These are phyloP conservation scores for Chiloscyllium punctatum DNA, from an alignment of 2,797 vertebrate species.

Conservation along the genomic window DNA sequence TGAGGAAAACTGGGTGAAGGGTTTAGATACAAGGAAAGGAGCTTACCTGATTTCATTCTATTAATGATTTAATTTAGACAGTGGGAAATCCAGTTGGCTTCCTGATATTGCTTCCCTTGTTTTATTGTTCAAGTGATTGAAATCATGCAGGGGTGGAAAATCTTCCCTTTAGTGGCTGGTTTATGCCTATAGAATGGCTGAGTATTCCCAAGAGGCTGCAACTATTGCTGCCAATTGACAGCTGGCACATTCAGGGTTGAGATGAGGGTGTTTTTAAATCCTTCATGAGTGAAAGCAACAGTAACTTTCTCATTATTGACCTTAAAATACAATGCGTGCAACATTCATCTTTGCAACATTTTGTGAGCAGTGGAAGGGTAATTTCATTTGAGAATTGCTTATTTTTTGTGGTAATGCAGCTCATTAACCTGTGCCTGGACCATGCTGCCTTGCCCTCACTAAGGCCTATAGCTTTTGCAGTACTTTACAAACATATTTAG, in stretches of 20 bases:
- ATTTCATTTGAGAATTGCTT: not conserved
- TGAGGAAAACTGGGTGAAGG: not conserved
- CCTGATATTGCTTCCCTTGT: not conserved
- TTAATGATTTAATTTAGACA: not conserved
- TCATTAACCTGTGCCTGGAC: not conserved
- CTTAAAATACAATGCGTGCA: not conserved
- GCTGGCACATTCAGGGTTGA: not conserved
- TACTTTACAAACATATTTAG: too few relatives aligned
- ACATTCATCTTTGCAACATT: not conserved
- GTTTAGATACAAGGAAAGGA: not conserved
- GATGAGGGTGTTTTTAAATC: not conserved
- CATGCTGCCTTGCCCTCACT: not conserved
- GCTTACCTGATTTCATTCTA: not conserved
- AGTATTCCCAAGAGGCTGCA: not conserved
- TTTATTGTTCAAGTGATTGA: not conserved
- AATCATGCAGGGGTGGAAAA: not conserved
- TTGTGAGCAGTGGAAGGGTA: not conserved
- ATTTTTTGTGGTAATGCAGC: not conserved
- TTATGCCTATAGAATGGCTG: not conserved
- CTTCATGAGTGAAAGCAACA: not conserved
- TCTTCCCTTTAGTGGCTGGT: not conserved
- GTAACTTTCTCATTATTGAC: not conserved
- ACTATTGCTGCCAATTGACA: not conserved
- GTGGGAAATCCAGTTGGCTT: not conserved
- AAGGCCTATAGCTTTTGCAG: not conserved